Conservation (phyloP, 2,113 vertebrate species). For the Axis porcinus region DNA sequence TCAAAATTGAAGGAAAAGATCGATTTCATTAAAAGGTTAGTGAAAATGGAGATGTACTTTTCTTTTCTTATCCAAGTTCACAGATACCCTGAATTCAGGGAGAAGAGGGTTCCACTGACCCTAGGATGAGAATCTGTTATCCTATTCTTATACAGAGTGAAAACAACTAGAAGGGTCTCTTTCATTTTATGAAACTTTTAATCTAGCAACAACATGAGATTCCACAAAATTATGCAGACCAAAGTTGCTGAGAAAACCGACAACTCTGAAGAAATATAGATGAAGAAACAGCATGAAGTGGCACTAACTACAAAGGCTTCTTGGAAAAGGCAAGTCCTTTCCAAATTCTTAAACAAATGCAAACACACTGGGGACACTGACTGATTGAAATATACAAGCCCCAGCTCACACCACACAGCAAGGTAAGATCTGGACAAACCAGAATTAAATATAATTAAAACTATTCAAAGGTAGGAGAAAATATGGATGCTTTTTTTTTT, state of each 20-base stretch:
- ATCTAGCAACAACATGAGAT: background rate
- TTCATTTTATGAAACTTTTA: slow-evolving; percentile 12
- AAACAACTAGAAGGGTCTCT: background rate
- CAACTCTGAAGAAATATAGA: slow-evolving; percentile 17
- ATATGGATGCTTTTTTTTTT: background rate
- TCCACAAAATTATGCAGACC: background rate
- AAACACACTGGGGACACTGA: background rate
- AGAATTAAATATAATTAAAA: slow-evolving; percentile 12
- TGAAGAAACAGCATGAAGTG: slow-evolving; percentile 1
- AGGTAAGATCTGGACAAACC: background rate
- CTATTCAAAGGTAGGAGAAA: slow-evolving; percentile 7
- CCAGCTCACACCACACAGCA: background rate
- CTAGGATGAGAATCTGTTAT: background rate
- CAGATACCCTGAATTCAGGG: background rate
- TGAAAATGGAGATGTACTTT: background rate
- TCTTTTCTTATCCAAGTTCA: background rate
- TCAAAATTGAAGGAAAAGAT: slow-evolving; percentile 6
- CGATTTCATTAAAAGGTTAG: background rate
- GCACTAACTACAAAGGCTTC: background rate
- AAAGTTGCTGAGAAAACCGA: background rate
- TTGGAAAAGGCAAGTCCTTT: slow-evolving; percentile 1
- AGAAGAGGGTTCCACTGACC: background rate
- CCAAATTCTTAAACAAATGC: background rate
- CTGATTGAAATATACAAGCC: background rate
- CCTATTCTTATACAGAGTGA: background rate